Evolutionary conservation across 2,888 invertebrate species (phyloP), one percentile per base, ranked within the genome.

Genomic region (Perithous albicinctus): DNA sequence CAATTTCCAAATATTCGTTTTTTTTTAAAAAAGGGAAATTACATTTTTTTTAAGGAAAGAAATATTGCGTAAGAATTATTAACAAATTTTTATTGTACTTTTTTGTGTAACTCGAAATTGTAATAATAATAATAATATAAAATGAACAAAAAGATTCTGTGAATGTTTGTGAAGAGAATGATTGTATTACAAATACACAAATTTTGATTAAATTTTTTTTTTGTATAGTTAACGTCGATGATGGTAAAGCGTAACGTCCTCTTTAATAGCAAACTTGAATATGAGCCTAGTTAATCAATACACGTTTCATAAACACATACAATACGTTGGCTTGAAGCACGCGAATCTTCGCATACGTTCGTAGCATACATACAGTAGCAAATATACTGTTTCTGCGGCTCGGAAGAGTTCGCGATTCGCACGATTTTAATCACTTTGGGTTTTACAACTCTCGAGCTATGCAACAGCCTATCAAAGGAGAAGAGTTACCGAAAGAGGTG

Each of bases 281-380:
- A 82, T 51, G 46, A 56, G 61, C 61, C 69, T 66, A 78, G 80
- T 82, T 82, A 82, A 85, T 85, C 85, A 76, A 85, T 82, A 85
- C 83, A 29, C 77, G 70, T 32, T 56, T 41, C 35, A 59, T 26
- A 12, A 8, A 56, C 48, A 29, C 61, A 61, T 38, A 69, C 35
- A 73, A 64, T 29, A 43, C 12, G 41, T 18, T 18, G 51, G 32
- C 35, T 20, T 12, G 20, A 20, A n/a, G 51, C 32, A 32, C 51
- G 67, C 48, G 67, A 67, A 69, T 69, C 69, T 69, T 69, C 20
- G 35, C 32, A 38, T 69, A 29, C 56, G 56, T 29, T 29, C 56
- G 29, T 29, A n/a, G n/a, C n/a, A n/a, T n/a, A 26, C 29, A 56
- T 56, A 56, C 23, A 51, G 23, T 8, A 18, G 48, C 46, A 48